Base-by-base conservation (phyloP, 2,888 invertebrate species). In the Emmelina monodactyla region DNA sequence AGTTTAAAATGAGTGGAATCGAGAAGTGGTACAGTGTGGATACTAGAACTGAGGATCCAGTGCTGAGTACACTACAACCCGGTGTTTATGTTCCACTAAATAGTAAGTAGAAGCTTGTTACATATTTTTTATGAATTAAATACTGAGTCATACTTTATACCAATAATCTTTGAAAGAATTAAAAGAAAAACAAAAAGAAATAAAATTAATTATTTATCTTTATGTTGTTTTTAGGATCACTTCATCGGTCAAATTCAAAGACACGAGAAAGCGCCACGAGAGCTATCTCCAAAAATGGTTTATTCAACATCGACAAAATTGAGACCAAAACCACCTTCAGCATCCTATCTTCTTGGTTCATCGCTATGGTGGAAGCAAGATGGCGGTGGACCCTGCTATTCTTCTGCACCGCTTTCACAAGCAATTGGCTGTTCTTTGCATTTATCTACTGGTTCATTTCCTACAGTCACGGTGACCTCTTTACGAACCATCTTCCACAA, bases 331-430 rank as follows among this genome's bases (percentile, higher is more conserved):
- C 85, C 13, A 79, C 83, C 2, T 64, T 85, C 12, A 81, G 84
- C 10, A 86, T 86, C 46, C 81, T 90, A 32, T 88, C 88, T 53
- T 89, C 89, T 58, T 85, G 90, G 53, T 94, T 94, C 70, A 89
- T 92, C 2, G 87, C 87, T 0, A 69, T 94, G 50, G 89, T 95
- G 7, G 93, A 93, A 66, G 85, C 89, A 0, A 86, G 89, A 63
- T 97, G 97, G 97, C 84, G 94, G 29, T 95, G 93, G 91, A 95
- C 95, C 1, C 72, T 97, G 6, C 58, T 94, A 16, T 88, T 91
- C 31, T 95, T 96, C 65, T 88, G 89, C 14, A 64, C 90, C 41
- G 91, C 91, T 31, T 97, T 94, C 58, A 85, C 92, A 28, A 75
- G 88, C 1, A 91, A 92, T 28, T 97, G 97, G 97, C 64, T 95